A percentile compares a stretch with the other conserved stretches of the same genome.
These are phyloP conservation scores for Acleris sparsana DNA, from an alignment of 2,888 invertebrate species.

Conservation along the genomic window DNA sequence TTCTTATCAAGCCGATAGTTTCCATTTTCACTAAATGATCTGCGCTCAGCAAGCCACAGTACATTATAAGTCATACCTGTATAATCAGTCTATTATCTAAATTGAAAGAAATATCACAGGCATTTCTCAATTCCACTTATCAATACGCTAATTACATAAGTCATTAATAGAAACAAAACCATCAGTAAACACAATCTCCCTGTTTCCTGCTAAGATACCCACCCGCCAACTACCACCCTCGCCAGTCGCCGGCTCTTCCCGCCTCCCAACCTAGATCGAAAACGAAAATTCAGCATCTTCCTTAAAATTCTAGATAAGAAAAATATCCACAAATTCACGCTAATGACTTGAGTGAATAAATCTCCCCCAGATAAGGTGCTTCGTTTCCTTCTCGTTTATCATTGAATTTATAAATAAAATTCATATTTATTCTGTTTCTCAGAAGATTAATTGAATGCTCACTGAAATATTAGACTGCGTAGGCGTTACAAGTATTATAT, in stretches of 20 bases:
- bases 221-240: conserved; percentile 80
- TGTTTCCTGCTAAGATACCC: conserved; percentile 63
- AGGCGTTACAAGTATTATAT: neutral
- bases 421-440: conserved; percentile 16
- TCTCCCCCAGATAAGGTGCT: conserved; percentile 40
- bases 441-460: conserved; percentile 26
- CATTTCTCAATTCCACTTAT: neutral
- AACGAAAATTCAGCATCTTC: conserved; percentile 80
- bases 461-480: conserved; percentile 19
- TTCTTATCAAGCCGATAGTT: no score
- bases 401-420: conserved; percentile 33
- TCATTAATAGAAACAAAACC: conserved; percentile 1
- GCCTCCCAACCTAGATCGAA: conserved; percentile 81
- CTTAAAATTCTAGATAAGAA: conserved; percentile 66
- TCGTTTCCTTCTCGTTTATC: conserved; percentile 38
- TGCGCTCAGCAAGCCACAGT: no score
- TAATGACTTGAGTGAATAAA: conserved; percentile 53
- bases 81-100: no score
- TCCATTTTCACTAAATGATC: no score
- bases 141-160: conserved; percentile 12
- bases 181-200: conserved; percentile 23
- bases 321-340: conserved; percentile 71
- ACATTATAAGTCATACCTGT: no score
- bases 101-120: neutral
- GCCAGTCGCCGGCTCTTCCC: conserved; percentile 69